Evolutionary conservation across 1,140 invertebrate species (phyloP).

Genomic region (Euwallacea similis): DNA sequence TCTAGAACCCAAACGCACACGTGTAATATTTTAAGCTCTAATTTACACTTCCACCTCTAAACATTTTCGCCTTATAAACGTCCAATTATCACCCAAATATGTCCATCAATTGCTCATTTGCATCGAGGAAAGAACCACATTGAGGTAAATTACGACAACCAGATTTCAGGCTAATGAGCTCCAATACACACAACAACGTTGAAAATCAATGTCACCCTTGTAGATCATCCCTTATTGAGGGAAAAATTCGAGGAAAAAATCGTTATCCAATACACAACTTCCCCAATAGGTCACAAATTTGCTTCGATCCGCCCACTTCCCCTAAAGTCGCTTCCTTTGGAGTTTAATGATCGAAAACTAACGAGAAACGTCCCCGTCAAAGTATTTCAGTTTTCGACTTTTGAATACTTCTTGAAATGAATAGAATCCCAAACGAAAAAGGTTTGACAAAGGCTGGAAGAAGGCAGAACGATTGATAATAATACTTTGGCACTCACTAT

Average conservation of each 20-base stretch:
- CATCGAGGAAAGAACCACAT: neutral
- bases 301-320: slow-evolving; percentile 36
- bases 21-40: too few relatives aligned
- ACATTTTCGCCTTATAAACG: neutral
- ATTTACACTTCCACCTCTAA: neutral
- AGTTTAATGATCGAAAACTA: slow-evolving; percentile 33
- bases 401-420: slow-evolving; percentile 22
- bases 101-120: slow-evolving; percentile 12
- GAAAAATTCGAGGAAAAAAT: slow-evolving; percentile 24
- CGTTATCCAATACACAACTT: slow-evolving; percentile 35
- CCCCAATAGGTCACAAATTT: slow-evolving; percentile 31
- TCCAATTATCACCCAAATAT: neutral
- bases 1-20: too few relatives aligned
- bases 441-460: slow-evolving; percentile 42
- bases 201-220: slow-evolving; percentile 36
- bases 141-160: slow-evolving; percentile 27
- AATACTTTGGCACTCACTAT: slow-evolving; percentile 22
- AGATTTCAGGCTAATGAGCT: slow-evolving; percentile 16
- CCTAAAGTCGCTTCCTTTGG: slow-evolving; percentile 19
- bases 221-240: slow-evolving; percentile 8
- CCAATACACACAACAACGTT: slow-evolving; percentile 21
- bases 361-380: slow-evolving; percentile 20
- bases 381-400: slow-evolving; percentile 11
- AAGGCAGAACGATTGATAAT: slow-evolving; percentile 36
- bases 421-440: slow-evolving; percentile 25